These are phyloP conservation scores for Heterotis niloticus DNA, from an alignment of 2,113 vertebrate species.

Conservation along the genomic window DNA sequence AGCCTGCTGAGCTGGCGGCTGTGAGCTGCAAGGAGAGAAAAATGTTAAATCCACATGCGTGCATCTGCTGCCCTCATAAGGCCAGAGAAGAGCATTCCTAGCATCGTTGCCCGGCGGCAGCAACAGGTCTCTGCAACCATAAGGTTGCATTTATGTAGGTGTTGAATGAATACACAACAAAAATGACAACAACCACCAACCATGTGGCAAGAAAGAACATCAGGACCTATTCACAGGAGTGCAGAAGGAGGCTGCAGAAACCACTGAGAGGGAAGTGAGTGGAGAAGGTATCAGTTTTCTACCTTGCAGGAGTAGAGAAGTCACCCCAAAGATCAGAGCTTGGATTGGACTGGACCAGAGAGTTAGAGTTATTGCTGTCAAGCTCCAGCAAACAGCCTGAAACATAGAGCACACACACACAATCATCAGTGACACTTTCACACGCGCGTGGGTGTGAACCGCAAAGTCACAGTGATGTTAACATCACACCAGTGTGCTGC, in stretches of 20 bases:
- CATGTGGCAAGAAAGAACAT: neutral
- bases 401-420: neutral
- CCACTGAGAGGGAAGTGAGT: neutral
- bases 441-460: neutral
- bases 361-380: slow-evolving; percentile 61
- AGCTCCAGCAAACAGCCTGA: slow-evolving; percentile 62
- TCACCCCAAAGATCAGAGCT: slow-evolving; percentile 85
- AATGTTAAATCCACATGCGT: neutral
- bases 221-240: neutral
- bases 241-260: neutral
- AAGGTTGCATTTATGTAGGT: no score
- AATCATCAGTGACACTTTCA: neutral
- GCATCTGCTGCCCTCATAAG: neutral
- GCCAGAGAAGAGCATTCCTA: no score
- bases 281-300: slow-evolving; percentile 48
- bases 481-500: neutral
- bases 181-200: no score
- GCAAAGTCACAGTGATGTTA: neutral
- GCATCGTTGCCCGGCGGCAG: no score
- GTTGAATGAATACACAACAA: no score
- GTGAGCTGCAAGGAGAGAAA: slow-evolving; percentile 56
- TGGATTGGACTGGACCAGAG: slow-evolving; percentile 44
- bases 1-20: slow-evolving; percentile 68
- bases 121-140: no score
- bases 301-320: slow-evolving; percentile 84